A percentile compares a stretch with the other conserved stretches of the same genome.
phyloP scores from a whole-genome alignment of 2,797 vertebrate species.

The Chaenodraco wilsoni region DNA sequence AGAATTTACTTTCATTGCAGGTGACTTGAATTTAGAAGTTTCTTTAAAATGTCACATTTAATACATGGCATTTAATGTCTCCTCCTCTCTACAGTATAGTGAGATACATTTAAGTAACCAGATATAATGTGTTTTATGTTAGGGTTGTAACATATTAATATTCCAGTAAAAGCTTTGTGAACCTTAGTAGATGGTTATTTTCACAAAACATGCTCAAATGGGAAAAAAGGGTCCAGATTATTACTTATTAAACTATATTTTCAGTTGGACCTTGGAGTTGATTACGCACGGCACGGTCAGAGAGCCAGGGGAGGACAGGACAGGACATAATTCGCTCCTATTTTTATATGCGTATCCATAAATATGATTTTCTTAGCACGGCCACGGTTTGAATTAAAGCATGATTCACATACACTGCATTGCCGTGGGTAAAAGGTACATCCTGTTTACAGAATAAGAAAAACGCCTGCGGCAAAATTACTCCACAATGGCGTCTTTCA shows the following conservation, averaged over 20 bases:
- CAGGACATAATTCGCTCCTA: slow-evolving; percentile 27
- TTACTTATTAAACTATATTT: slow-evolving; percentile 43
- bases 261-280: slow-evolving; percentile 54
- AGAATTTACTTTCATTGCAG: slow-evolving; percentile 12
- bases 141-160: background rate
- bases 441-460: slow-evolving; percentile 75
- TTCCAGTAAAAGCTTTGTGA: slow-evolving; percentile 21
- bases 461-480: slow-evolving; percentile 82
- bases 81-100: background rate
- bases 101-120: background rate
- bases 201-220: background rate
- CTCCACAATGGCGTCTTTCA: slow-evolving; percentile 91
- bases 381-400: slow-evolving; percentile 45
- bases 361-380: slow-evolving; percentile 27
- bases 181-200: background rate
- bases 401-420: slow-evolving; percentile 72
- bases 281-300: slow-evolving; percentile 63
- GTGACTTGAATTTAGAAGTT: slow-evolving; percentile 27
- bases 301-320: slow-evolving; percentile 28
- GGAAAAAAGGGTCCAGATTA: slow-evolving; percentile 1
- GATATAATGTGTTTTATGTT: background rate
- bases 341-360: slow-evolving; percentile 29
- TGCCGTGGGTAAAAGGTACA: slow-evolving; percentile 77
- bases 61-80: background rate
- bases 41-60: background rate